Evolutionary conservation across 2,888 invertebrate species (phyloP), one percentile per base, ranked within the genome.

Genomic region (Kryphioiulus occultus): DNA sequence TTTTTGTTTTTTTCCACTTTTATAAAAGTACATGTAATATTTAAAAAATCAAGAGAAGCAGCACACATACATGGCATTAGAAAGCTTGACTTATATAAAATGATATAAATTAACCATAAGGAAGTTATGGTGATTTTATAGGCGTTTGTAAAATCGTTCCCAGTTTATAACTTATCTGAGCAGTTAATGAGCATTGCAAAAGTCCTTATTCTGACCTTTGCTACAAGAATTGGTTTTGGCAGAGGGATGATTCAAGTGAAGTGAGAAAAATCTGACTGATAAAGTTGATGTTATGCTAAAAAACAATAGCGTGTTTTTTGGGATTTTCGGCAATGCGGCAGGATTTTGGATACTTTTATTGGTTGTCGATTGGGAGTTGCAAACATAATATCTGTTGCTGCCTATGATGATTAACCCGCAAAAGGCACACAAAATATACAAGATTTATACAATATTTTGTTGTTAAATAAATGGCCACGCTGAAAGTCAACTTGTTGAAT

Each of bases 61-160:
- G 26, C 78, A 15, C 26, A 4, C 78, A 78, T 78, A 78, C 78
- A 78, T 78, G 30, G 30, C 30, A 78, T 78, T 26, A 30, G 78
- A 78, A 78, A 78, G 78, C 78, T 78, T 78, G 78, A 78, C 30
- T 30, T 78, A 26, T 78, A 78, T 78, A 78, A 78, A 78, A 78
- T n/a, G 44, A 44, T 44, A 44, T 78, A 78, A 78, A 78, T 78
- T 78, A 78, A 78, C 78, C 78, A 30, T 78, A 78, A 15, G 15
- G 12, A 78, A 78, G 30, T 78, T 78, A 30, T 15, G 78, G 78
- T 30, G 53, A 53, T 53, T n/a, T 4, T 68, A 9, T 68, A 30
- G 15, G 15, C 30, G 26, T 78, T 78, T 30, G 4, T 30, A 78
- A 17, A 78, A 68, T n/a, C 10, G 68, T 68, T 68, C 68, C 26